These are phyloP conservation scores for Saccostrea cuccullata DNA, from an alignment of 1,140 invertebrate species.

Conservation along the genomic window DNA sequence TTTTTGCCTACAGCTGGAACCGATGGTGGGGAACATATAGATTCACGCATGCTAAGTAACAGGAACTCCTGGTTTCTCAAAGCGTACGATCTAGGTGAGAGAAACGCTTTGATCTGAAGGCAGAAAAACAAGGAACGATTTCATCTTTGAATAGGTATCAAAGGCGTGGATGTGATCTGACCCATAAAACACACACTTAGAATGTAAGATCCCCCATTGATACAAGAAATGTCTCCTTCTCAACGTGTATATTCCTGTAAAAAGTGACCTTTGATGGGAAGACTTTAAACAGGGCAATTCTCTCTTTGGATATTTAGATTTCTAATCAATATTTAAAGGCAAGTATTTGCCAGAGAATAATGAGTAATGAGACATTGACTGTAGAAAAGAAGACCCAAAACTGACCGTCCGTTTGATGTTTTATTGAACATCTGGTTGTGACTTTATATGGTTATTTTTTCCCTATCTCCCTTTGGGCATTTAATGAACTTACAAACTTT, in stretches of 20 bases:
- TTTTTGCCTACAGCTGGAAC: constrained; percentile 26
- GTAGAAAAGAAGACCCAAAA: background rate
- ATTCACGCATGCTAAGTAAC: constrained; percentile 24
- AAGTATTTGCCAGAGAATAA: constrained; percentile 8
- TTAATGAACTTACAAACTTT: constrained; percentile 31
- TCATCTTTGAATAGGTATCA: constrained; percentile 16
- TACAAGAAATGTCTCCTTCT: background rate
- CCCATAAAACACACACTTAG: background rate
- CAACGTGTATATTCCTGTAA: background rate
- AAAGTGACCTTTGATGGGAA: background rate
- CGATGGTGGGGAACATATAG: constrained; percentile 20
- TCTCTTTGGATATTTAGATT: background rate
- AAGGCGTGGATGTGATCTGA: background rate
- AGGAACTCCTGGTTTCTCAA: background rate
- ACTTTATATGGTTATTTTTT: constrained; percentile 23
- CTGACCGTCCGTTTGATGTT: constrained; percentile 19
- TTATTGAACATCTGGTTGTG: constrained; percentile 33
- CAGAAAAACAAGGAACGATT: background rate
- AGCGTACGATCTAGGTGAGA: constrained; percentile 1
- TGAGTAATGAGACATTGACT: background rate
- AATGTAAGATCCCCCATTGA: background rate
- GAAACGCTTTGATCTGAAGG: constrained; percentile 17
- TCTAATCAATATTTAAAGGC: background rate
- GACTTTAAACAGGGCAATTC: background rate
- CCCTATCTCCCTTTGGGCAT: constrained; percentile 22